A percentile compares a stretch with the other conserved stretches of the same genome.
These are phyloP conservation scores for Euwallacea similis DNA, from an alignment of 1,140 invertebrate species.

Conservation along the genomic window DNA sequence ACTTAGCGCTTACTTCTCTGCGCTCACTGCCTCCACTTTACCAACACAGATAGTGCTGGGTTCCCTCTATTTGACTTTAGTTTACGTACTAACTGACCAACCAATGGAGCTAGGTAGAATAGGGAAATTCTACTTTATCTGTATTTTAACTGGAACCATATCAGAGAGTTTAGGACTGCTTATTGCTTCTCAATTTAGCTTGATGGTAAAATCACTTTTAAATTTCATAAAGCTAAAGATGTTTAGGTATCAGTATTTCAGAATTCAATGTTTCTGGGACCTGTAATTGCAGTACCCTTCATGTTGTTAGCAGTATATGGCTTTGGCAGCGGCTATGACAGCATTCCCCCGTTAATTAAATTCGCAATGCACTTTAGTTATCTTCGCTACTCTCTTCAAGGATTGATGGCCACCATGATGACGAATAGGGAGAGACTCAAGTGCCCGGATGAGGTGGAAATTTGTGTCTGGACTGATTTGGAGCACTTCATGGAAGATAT, in stretches of 20 bases:
- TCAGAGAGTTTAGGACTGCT: conserved; percentile 75
- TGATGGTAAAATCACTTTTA: conserved; percentile 61
- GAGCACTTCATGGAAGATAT: conserved; percentile 62
- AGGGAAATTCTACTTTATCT: conserved; percentile 67
- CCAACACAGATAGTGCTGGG: conserved; percentile 73
- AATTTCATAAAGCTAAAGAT: conserved; percentile 4
- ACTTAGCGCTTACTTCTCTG: conserved; percentile 85
- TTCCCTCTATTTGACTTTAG: conserved; percentile 76
- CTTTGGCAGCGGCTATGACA: conserved; percentile 65
- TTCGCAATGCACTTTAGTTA: conserved; percentile 83
- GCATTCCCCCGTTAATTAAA: conserved; percentile 67
- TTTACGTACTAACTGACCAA: conserved; percentile 85
- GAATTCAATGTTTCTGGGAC: conserved; percentile 80
- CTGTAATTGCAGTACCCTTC: conserved; percentile 70
- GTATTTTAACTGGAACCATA: conserved; percentile 69
- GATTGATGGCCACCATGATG: conserved; percentile 73
- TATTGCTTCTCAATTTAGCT: conserved; percentile 69
- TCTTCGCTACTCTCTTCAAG: conserved; percentile 76
- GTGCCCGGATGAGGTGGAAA: conserved; percentile 67
- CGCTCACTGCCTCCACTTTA: conserved; percentile 74
- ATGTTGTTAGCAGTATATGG: conserved; percentile 78
- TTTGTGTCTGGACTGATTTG: conserved; percentile 71
- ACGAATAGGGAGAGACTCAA: conserved; percentile 66
- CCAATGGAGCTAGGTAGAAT: conserved; percentile 78
- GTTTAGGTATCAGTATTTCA: conserved; percentile 50